Base-by-base conservation (phyloP, 2,888 invertebrate genomes). In the Frankliniella fusca region DNA sequence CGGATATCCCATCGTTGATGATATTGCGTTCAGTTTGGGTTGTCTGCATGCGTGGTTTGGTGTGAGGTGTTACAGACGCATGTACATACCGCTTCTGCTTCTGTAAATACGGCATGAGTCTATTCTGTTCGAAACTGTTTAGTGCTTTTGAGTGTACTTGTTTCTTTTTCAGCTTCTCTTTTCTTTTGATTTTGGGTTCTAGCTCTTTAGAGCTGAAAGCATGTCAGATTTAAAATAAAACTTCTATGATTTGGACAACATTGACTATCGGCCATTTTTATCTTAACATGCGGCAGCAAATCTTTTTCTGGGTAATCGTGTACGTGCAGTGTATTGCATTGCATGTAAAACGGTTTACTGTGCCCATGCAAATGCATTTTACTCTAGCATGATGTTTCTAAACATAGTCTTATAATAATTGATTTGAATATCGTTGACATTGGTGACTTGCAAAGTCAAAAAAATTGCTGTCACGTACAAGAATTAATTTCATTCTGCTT, bases 401-500 rank as follows among this genome's bases (percentile, higher is more conserved):
- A 48, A 38, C 80, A 28, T 38, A 8, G 28, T 9, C 48, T 80
- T 80, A 28, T 70, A 10, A 80, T 28, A 9, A 23, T 7, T 9
- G 38, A 23, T 7, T 9, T 80, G 80, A 7, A 3, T 70, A 3
- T 80, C 10, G 28, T 18, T 80, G 48, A 28, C 48, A 38, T 80
- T 20, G 7, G 1, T 3, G 23, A 70, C 23, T 70, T 70, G n/a
- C 70, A n/a, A n/a, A n/a, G 1, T n/a, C 23, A 5, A n/a, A n/a
- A 1, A n/a, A 5, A 3, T 70, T 70, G 23, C 3, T n/a, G n/a
- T 70, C n/a, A 70, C 5, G 3, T 1, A 3, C 70, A 5, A 70
- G 5, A 23, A n/a, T 5, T 1, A 1, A 49, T 79, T 81, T 80
- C 81, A 80, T 81, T 82, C 81, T 54, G n/a, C 83, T 50, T 15